phyloP scores from a whole-genome alignment of 2,888 invertebrate species.

The Andrena marginata region DNA sequence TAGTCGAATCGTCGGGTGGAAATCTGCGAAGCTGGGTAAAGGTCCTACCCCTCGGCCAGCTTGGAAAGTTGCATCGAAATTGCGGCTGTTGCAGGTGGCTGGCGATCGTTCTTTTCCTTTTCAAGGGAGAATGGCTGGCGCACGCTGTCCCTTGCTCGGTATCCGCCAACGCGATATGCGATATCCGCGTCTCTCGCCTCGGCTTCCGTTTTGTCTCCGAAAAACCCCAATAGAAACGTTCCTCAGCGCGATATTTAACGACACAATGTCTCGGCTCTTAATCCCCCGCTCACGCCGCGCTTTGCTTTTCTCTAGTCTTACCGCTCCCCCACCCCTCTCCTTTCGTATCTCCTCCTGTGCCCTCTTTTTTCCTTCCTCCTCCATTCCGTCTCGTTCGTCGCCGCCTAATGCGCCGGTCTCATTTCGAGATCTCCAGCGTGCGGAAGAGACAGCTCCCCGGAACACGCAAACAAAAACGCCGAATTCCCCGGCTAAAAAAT shows the following conservation, averaged over 20 bases:
- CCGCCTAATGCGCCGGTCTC: constrained; percentile 5
- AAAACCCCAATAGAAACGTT: constrained; percentile 76
- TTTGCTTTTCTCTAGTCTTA: constrained; percentile 3
- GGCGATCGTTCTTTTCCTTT: constrained; percentile 12
- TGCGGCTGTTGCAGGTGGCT: constrained; percentile 10
- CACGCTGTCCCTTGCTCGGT: neutral
- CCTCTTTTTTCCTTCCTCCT: neutral
- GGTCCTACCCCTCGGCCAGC: neutral
- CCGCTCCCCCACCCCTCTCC: neutral
- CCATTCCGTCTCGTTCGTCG: neutral
- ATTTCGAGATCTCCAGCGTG: neutral
- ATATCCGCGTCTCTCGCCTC: constrained; percentile 71
- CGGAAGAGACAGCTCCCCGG: neutral
- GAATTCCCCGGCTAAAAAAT: neutral
- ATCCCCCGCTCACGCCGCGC: constrained; percentile 20
- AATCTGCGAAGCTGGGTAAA: neutral
- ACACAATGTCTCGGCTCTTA: constrained; percentile 43
- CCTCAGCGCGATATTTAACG: constrained; percentile 73
- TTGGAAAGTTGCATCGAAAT: constrained; percentile 52
- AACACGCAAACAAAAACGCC: neutral
- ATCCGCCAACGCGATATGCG: constrained; percentile 30
- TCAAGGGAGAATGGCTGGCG: neutral
- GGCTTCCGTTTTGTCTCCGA: constrained; percentile 72
- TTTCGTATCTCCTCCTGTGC: neutral
- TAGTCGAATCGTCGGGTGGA: neutral